A percentile compares a stretch with the other conserved stretches of the same genome.
Evolutionary conservation across 2,888 invertebrate genomes (phyloP).

Genomic region (Myopa tessellatipennis): DNA sequence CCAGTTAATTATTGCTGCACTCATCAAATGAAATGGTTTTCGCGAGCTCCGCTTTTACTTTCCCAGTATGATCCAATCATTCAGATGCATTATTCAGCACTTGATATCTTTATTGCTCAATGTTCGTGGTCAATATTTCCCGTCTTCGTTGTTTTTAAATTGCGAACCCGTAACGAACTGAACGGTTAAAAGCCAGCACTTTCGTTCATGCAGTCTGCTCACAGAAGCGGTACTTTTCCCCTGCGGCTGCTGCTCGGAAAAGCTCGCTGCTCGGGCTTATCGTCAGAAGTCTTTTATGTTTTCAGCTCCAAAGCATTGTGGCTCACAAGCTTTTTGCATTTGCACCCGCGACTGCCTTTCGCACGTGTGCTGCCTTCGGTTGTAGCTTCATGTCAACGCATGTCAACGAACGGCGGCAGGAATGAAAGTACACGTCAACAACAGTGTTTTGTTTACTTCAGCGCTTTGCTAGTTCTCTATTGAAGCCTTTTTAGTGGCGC

Average conservation of each 20-base stretch:
- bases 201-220: constrained; percentile 58
- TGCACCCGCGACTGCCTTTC: constrained; percentile 35
- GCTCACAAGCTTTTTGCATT: constrained; percentile 36
- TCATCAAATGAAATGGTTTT: not conserved
- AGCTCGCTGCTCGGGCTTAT: constrained; percentile 10
- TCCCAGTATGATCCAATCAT: not conserved
- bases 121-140: constrained; percentile 42
- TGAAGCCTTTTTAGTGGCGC: no score
- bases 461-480: constrained; percentile 14
- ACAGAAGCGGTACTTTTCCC: constrained; percentile 46
- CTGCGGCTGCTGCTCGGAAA: not conserved
- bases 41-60: not conserved
- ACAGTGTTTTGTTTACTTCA: constrained; percentile 44
- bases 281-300: constrained; percentile 40
- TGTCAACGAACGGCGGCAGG: constrained; percentile 5
- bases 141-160: constrained; percentile 63
- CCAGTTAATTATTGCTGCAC: not conserved
- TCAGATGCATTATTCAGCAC: not conserved
- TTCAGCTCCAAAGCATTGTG: constrained; percentile 41
- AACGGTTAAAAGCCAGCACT: constrained; percentile 60
- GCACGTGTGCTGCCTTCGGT: constrained; percentile 41
- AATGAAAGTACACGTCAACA: constrained; percentile 34
- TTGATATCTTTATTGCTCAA: not conserved
- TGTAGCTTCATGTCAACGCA: constrained; percentile 13
- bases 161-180: constrained; percentile 68